Evolutionary conservation across 23 tunicate species (phyloP), one percentile per base, ranked within the genome.

Genomic region (Oikopleura albicans): DNA sequence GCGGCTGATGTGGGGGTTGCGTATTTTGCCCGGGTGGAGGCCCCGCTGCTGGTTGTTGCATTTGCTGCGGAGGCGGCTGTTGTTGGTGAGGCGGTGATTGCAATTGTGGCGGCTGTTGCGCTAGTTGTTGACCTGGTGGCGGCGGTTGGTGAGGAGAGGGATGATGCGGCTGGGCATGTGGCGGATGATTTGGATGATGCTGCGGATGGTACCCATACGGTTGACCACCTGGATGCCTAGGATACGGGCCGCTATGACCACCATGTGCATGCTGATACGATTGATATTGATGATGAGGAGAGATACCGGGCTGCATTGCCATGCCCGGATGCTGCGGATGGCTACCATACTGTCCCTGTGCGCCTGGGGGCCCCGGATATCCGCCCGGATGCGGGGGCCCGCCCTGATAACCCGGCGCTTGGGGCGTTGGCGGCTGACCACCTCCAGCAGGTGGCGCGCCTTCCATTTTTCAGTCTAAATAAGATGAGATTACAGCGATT

Each of bases 81-180:
- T 84, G 86, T 40, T 39, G 0, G 0, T 41, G 38, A 40, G 49
- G n/a, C 84, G 75, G 84, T 16, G 0, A 41, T 34, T 83, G 84
- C 59, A 34, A 8, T 83, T 27, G 59, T 4, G 4, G 16, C 75
- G 31, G 86, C n/a, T 84, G 86, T 16, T 40, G 75, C n/a, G 37
- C 39, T 37, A 38, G 84, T 57, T 27, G 86, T 57, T 84, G 86
- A 0, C 66, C 66, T 0, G n/a, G 84, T 34, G 38, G 31, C n/a
- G 37, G 86, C 38, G 63, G 63, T 49, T 49, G 63, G 12, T 22
- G 31, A 16, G 37, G 86, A 33, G 63, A 22, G 12, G 12, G 63
- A 8, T 22, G 16, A 8, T 49, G 63, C 22, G 63, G 63, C 22
- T 49, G 63, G 22, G 16, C 63, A 49, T 49, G 63, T 49, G 63